phyloP scores from a whole-genome alignment of 2,113 vertebrate species.

The Melanotaenia duboulayi region DNA sequence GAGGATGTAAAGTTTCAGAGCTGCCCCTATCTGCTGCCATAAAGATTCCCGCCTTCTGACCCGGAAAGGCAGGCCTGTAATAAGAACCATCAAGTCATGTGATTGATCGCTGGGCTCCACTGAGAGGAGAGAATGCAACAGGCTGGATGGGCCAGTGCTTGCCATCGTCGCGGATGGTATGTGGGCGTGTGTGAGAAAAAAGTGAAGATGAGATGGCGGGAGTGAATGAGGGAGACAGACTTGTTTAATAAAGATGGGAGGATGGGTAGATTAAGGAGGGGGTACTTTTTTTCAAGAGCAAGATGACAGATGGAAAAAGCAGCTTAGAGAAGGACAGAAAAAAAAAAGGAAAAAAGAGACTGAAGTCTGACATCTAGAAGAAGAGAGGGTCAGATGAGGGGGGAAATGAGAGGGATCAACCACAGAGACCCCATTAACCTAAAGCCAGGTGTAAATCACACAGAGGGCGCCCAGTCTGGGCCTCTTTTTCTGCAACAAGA shows the following conservation, averaged over 20 bases:
- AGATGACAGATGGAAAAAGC: conserved; percentile 62
- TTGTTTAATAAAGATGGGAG: conserved; percentile 42
- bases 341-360: conserved; percentile 26
- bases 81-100: conserved; percentile 75
- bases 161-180: conserved; percentile 72
- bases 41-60: conserved; percentile 73
- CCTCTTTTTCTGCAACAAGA: conserved; percentile 4
- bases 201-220: conserved; percentile 47
- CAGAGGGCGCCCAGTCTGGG: conserved; percentile 7
- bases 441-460: conserved; percentile 59
- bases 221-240: conserved; percentile 46
- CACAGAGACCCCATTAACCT: conserved; percentile 62
- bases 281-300: conserved; percentile 16
- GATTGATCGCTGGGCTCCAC: conserved; percentile 68
- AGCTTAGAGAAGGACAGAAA: conserved; percentile 16
- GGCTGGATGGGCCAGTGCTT: conserved; percentile 77
- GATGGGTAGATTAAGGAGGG: neutral
- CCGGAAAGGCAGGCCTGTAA: conserved; percentile 73
- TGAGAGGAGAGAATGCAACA: conserved; percentile 59
- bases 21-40: conserved; percentile 64
- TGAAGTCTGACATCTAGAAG: conserved; percentile 45
- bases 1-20: conserved; percentile 54
- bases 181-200: conserved; percentile 77
- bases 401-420: conserved; percentile 37
- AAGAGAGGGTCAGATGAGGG: conserved; percentile 42